Evolutionary conservation across 1,140 invertebrate genomes (phyloP).

Genomic region (Drosophila prosaltans): DNA sequence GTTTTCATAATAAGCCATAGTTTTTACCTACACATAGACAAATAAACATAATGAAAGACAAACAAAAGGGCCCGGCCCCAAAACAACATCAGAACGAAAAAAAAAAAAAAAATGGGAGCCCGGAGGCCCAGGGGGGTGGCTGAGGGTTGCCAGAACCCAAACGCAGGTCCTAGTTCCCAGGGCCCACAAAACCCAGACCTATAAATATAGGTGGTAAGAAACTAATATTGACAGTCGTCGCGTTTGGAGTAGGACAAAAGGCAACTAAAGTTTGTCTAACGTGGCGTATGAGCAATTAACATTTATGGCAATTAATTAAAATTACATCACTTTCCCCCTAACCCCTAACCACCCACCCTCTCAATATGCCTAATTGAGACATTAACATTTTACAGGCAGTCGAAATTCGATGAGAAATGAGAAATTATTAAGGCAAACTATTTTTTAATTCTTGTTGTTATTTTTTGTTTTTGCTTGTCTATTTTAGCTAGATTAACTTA

Average conservation of each 20-base stretch:
- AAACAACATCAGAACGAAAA: too few relatives aligned
- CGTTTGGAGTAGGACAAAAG: not conserved
- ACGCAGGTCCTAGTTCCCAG: too few relatives aligned
- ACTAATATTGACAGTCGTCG: slow-evolving; percentile 41
- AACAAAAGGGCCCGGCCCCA: slow-evolving; percentile 25
- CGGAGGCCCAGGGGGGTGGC: too few relatives aligned
- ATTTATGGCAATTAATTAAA: slow-evolving; percentile 79
- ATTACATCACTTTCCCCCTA: slow-evolving; percentile 36
- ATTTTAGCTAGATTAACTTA: slow-evolving; percentile 33
- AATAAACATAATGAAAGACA: slow-evolving; percentile 30
- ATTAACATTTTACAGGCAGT: slow-evolving; percentile 43
- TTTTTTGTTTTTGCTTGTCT: slow-evolving; percentile 6
- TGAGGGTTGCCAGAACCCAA: too few relatives aligned
- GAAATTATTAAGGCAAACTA: slow-evolving; percentile 10
- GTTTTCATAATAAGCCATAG: slow-evolving; percentile 58
- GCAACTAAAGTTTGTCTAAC: slow-evolving; percentile 47
- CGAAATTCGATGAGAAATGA: slow-evolving; percentile 18
- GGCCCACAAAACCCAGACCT: not conserved
- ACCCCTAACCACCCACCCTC: slow-evolving; percentile 18
- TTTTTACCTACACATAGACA: slow-evolving; percentile 55
- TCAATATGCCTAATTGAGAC: slow-evolving; percentile 40
- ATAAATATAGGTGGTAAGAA: slow-evolving; percentile 33
- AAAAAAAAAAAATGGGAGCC: too few relatives aligned
- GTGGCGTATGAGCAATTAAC: slow-evolving; percentile 78
- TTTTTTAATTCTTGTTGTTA: not conserved